phyloP scores from a whole-genome alignment of 2,113 vertebrate genomes.

The Coreoperca whiteheadi region DNA sequence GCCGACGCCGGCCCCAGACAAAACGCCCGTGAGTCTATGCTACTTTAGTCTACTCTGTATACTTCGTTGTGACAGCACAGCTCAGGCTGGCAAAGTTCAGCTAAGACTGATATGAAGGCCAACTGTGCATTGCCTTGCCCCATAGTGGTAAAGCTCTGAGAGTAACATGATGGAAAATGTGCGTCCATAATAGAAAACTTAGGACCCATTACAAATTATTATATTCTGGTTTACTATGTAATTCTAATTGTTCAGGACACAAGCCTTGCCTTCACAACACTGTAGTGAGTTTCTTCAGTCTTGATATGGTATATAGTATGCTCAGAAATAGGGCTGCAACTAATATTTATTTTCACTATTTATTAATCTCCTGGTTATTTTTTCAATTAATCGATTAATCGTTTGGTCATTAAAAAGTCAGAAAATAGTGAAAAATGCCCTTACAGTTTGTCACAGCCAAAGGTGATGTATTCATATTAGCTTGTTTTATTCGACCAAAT shows the following conservation, averaged over 20 bases:
- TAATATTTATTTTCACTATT: not conserved
- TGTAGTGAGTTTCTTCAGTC: not conserved
- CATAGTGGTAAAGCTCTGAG: no score
- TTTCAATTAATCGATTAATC: not conserved
- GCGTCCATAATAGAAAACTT: no score
- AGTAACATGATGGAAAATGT: not conserved
- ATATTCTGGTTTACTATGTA: not conserved
- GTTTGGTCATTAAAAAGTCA: not conserved
- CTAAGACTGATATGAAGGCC: not conserved
- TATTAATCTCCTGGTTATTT: not conserved
- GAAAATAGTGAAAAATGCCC: no score
- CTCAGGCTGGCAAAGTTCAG: not conserved
- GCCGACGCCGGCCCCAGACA: not conserved
- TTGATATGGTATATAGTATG: not conserved
- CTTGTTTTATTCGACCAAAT: no score
- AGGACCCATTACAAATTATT: not conserved
- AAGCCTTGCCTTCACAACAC: not conserved
- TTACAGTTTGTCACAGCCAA: not conserved
- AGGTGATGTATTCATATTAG: no score
- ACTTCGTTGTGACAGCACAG: not conserved
- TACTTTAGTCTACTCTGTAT: not conserved
- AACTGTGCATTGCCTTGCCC: not conserved
- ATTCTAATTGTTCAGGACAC: not conserved
- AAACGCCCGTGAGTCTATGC: slow-evolving; percentile 31
- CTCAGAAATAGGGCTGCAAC: not conserved